Evolutionary conservation across 1,140 invertebrate species (phyloP), one percentile per base, ranked within the genome.

Genomic region (Psix sp.): DNA sequence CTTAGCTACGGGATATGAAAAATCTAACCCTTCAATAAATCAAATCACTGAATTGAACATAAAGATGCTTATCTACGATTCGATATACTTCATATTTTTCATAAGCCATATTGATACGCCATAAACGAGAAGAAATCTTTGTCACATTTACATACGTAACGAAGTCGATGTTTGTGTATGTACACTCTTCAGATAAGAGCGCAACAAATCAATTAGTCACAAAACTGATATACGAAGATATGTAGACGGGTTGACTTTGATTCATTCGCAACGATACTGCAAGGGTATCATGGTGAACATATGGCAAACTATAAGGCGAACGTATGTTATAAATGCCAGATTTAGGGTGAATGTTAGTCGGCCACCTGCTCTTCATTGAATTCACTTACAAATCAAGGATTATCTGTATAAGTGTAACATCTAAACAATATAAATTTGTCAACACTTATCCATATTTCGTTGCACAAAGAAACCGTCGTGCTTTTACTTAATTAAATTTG

Each of bases 241-340:
- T 43, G 20, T 46, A 38, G 42, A 75, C 63, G 76, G 65, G 72
- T 75, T 77, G 66, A 74, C 68, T 76, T 67, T 67, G 42, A 59
- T 70, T 65, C 56, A 35, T 63, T 56, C 57, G 43, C 36, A 60
- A 36, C 40, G 76, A 77, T 76, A 77, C 80, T 81, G 70, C 76
- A 63, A 39, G 80, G 75, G 67, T 63, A 65, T 83, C 77, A 79
- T 68, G 65, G 74, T 63, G 62, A 79, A 80, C 82, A 83, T 83
- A 83, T 82, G 82, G 68, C 78, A 66, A 71, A 17, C 51, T 74
- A 65, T 73, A 57, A 63, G 73, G 33, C 43, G 24, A 66, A 77
- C 76, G 66, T 74, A 51, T 77, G 77, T 77, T 76, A 74, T 74
- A 76, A 68, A 73, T 67, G 62, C 71, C 57, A 70, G 65, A 76